Evolutionary conservation across 2,797 vertebrate genomes (phyloP), one percentile per base, ranked within the genome.

Genomic region (Hapalemur alaotrensis): DNA sequence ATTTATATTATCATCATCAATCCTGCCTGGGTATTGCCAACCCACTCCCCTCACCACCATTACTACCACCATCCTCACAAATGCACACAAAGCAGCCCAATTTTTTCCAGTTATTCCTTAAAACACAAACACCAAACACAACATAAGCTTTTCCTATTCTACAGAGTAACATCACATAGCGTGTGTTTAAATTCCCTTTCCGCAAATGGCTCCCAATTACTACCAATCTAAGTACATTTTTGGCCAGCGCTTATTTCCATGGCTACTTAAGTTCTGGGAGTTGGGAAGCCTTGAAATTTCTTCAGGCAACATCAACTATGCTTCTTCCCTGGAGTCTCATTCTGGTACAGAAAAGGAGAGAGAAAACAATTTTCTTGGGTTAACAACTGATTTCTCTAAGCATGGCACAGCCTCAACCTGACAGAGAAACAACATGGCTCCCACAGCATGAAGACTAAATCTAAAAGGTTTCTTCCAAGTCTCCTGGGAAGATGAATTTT

Each of bases 341-440:
- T 91, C 63, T 96, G 67, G 50, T 89, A 87, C 50, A 96, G 46
- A 91, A 96, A 91, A 83, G 35, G 38, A 88, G 14, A 83, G 23
- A 70, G 30, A 78, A 93, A 93, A 65, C 4, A 15, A 38, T 94
- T 86, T 89, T 82, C 10, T 48, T 86, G 41, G 63, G 28, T 84
- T 83, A 95, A 89, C 22, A 95, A 89, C 22, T 96, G 91, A 96
- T 95, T 95, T 95, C n/a, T 89, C 25, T 81, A 89, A 86, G 61
- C 72, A 59, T 79, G 50, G 63, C 72, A 91, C 11, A 84, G 48
- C 6, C 14, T 73, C 52, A 85, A 59, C 9, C 70, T 88, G 54
- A 91, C 15, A 73, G 30, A 96, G 61, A 89, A 95, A 93, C 28
- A 94, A 69, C 50, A 83, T 63, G 81, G 22, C 57, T 84, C 7